Evolutionary conservation across 2,113 vertebrate species (phyloP).

Genomic region (Isichthys henryi): DNA sequence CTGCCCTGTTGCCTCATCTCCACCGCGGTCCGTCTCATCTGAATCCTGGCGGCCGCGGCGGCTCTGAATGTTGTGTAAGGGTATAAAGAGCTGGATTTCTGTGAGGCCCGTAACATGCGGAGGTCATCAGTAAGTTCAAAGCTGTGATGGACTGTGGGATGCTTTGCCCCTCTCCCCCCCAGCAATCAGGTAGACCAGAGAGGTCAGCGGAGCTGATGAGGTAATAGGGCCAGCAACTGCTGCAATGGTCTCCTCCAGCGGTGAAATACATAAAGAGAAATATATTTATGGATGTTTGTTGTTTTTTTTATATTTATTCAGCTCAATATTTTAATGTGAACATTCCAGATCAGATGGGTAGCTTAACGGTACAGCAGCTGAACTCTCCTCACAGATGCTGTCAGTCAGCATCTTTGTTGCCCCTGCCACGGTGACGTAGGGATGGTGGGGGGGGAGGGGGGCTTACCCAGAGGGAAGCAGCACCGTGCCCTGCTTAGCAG

Average conservation of each 20-base stretch:
- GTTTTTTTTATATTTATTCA: neutral
- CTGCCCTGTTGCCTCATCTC: neutral
- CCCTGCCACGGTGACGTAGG: neutral
- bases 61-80: neutral
- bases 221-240: neutral
- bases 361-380: neutral
- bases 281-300: neutral
- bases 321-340: neutral
- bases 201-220: neutral
- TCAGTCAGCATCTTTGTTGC: neutral
- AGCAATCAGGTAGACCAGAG: neutral
- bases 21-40: neutral
- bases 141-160: neutral
- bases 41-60: neutral
- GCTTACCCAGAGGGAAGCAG: constrained; percentile 29
- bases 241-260: neutral
- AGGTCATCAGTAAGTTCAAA: neutral
- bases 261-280: neutral
- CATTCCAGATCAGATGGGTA: neutral
- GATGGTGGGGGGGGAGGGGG: constrained; percentile 13
- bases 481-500: constrained; percentile 54
- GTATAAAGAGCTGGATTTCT: neutral
- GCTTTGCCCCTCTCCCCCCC: neutral
- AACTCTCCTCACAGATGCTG: neutral
- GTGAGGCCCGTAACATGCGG: neutral